phyloP scores from a whole-genome alignment of 2,888 invertebrate species.

The Microctonus brassicae region DNA sequence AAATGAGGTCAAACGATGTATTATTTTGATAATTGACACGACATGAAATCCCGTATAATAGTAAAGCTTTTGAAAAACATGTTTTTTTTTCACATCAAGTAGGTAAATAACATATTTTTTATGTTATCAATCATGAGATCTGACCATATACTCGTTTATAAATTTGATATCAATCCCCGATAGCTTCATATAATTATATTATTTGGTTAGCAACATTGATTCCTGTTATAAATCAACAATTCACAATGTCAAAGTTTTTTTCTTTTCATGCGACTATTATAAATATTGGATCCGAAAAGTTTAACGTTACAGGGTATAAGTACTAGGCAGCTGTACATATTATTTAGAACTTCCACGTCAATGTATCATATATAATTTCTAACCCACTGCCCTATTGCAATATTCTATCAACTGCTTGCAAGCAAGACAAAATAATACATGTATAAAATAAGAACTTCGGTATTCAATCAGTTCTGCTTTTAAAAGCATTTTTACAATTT shows the following conservation, averaged over 20 bases:
- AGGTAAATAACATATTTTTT: neutral
- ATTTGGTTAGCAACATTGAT: conserved; percentile 9
- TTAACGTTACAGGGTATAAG: neutral
- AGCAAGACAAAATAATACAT: too few relatives aligned
- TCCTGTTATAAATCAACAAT: neutral
- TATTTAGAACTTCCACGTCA: neutral
- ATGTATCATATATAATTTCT: too few relatives aligned
- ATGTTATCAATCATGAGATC: neutral
- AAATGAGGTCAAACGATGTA: neutral
- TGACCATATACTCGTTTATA: neutral
- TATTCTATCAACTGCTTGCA: too few relatives aligned
- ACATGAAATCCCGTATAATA: neutral
- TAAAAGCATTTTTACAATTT: too few relatives aligned
- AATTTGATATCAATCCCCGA: neutral
- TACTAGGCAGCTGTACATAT: neutral
- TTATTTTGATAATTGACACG: neutral
- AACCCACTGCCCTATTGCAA: too few relatives aligned
- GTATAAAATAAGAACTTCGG: too few relatives aligned
- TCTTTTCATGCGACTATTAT: neutral
- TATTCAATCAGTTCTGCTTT: too few relatives aligned
- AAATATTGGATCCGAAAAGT: neutral
- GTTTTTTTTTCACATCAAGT: neutral
- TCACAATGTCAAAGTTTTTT: neutral
- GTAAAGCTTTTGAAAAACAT: neutral
- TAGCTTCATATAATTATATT: neutral